phyloP scores from a whole-genome alignment of 2,113 vertebrate species.

The Brachionichthys hirsutus region DNA sequence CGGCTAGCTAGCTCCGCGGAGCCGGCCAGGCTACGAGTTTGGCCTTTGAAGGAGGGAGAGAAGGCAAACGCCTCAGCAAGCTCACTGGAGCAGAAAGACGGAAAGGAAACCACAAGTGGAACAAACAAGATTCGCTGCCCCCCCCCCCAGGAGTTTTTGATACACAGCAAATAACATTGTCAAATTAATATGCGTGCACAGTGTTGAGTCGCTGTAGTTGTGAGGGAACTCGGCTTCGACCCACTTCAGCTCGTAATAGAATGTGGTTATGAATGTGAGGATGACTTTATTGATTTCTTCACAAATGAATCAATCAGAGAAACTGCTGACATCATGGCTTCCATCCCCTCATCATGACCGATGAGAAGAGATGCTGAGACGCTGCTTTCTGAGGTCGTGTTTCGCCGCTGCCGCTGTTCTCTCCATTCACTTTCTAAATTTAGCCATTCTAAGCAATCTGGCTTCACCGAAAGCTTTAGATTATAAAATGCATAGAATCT shows the following conservation, averaged over 20 bases:
- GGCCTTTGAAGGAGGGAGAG: constrained; percentile 34
- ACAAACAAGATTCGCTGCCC: constrained; percentile 48
- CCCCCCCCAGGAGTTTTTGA: constrained; percentile 34
- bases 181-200: constrained; percentile 29
- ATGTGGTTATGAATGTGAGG: constrained; percentile 1
- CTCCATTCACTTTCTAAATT: too few species aligned
- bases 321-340: constrained; percentile 6
- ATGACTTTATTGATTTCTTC: constrained; percentile 24
- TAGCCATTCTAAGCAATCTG: too few species aligned
- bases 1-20: constrained; percentile 8
- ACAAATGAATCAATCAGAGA: constrained; percentile 4
- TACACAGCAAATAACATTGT: constrained; percentile 37
- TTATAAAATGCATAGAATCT: too few species aligned
- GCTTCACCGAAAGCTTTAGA: too few species aligned
- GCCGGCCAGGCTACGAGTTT: constrained; percentile 19
- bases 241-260: background rate
- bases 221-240: background rate
- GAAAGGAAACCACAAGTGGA: constrained; percentile 42
- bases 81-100: constrained; percentile 42
- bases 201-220: constrained; percentile 11
- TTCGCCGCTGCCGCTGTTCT: too few species aligned
- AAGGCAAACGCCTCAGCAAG: constrained; percentile 7
- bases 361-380: constrained; percentile 7
- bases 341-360: background rate
- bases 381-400: background rate